Conservation (phyloP, 2,797 vertebrate species). For the Graptemys geographica region DNA sequence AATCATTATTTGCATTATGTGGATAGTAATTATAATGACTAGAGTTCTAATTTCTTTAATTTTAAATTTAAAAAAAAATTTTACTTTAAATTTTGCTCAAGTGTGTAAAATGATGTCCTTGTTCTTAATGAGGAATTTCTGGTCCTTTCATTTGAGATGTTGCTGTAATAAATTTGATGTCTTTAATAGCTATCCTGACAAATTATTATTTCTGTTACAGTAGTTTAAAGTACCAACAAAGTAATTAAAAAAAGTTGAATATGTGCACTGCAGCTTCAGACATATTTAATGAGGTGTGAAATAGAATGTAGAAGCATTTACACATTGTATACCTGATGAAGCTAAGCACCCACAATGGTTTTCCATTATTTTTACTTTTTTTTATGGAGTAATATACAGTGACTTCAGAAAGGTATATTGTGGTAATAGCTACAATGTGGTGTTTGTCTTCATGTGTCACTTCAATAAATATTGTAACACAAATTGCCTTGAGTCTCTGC, state of each 20-base stretch:
- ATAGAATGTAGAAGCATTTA: not conserved
- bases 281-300: not conserved
- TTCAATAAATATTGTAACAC: not conserved
- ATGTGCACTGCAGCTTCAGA: not conserved
- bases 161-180: not conserved
- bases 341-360: not conserved
- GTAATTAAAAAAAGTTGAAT: slow-evolving; percentile 6
- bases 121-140: not conserved
- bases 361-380: not conserved
- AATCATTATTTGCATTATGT: not conserved
- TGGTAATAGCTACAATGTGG: not conserved
- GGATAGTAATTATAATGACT: not conserved
- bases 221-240: not conserved
- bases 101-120: not conserved
- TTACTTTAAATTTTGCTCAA: not conserved
- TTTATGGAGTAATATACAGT: not conserved
- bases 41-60: not conserved
- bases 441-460: not conserved
- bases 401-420: not conserved
- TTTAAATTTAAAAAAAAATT: not conserved
- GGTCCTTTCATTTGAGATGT: not conserved
- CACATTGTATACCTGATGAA: not conserved
- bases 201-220: slow-evolving; percentile 14
- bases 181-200: slow-evolving; percentile 8
- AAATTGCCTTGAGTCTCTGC: not conserved